Conservation (phyloP, 2,113 vertebrate species). For the Alouatta palliata region DNA sequence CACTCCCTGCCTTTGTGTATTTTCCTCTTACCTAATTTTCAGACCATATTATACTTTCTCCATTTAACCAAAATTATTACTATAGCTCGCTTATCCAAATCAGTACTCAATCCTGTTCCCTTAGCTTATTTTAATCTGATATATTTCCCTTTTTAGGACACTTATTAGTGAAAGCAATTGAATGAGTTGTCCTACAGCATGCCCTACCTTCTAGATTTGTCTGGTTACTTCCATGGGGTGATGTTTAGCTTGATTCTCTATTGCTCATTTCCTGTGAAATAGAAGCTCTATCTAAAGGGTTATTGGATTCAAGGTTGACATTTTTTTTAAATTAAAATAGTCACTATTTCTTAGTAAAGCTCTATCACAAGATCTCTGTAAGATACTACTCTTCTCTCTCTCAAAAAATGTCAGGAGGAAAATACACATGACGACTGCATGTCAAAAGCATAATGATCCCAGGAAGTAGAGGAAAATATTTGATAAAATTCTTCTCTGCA, state of each 20-base stretch:
- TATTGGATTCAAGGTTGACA: not conserved
- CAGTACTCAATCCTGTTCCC: not conserved
- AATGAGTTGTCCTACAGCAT: not conserved
- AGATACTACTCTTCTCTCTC: not conserved
- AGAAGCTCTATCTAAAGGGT: not conserved
- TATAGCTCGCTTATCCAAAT: not conserved
- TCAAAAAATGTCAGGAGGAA: not conserved
- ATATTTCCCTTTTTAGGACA: not conserved
- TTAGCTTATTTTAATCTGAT: not conserved
- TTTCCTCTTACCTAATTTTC: not conserved
- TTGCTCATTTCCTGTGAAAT: not conserved
- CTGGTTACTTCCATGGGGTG: not conserved
- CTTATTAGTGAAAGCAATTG: not conserved
- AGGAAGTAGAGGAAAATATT: conserved; percentile 6
- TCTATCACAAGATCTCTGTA: not conserved
- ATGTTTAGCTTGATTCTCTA: not conserved
- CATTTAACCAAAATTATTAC: not conserved
- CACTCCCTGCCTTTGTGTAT: not conserved
- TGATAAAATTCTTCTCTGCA: not conserved
- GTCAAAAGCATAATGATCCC: not conserved
- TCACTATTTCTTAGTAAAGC: not conserved
- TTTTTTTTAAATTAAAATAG: not conserved
- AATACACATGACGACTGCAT: not conserved
- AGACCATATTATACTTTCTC: not conserved
- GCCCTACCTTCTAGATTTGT: not conserved